These are phyloP conservation scores for Tauraco erythrolophus DNA, from an alignment of 2,113 vertebrate species.

Conservation along the genomic window DNA sequence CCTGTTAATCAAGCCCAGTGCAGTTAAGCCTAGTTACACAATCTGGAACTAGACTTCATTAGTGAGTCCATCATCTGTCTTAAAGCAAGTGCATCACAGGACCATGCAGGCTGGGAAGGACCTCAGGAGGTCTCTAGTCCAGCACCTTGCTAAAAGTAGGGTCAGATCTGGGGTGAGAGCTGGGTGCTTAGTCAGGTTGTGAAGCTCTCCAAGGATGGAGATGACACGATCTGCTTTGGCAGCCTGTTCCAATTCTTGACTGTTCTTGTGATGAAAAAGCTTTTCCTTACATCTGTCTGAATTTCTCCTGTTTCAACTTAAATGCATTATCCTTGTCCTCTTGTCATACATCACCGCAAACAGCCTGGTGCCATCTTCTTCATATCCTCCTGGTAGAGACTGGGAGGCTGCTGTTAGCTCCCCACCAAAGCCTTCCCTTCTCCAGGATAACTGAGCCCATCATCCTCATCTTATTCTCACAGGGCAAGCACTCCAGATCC, in stretches of 20 bases:
- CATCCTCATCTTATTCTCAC: background rate
- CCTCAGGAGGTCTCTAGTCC: background rate
- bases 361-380: background rate
- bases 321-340: rapidly evolving
- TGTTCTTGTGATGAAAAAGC: background rate
- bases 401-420: background rate
- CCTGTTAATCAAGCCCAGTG: background rate
- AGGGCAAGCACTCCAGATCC: background rate
- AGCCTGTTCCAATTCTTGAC: background rate
- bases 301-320: background rate
- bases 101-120: background rate
- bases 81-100: background rate
- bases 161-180: background rate
- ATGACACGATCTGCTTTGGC: background rate
- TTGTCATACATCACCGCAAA: rapidly evolving
- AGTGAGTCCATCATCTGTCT: background rate
- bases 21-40: background rate
- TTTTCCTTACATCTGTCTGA: background rate
- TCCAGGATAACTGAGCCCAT: background rate
- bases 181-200: background rate
- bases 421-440: background rate
- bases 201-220: background rate
- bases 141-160: background rate
- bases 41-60: background rate
- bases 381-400: background rate